These are phyloP conservation scores for Anastrepha obliqua DNA, from an alignment of 1,140 invertebrate species.

Conservation along the genomic window DNA sequence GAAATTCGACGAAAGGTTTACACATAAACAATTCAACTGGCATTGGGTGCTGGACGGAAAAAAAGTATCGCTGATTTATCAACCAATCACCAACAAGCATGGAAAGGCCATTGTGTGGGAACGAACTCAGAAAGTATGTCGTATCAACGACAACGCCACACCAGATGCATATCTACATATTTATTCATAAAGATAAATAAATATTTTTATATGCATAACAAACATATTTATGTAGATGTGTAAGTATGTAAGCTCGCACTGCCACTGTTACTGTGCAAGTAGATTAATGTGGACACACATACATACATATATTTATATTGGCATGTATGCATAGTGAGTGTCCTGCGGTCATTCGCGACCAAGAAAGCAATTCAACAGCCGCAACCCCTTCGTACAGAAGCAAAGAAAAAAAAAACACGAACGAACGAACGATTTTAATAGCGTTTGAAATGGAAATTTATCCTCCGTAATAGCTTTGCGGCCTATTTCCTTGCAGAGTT, in stretches of 20 bases:
- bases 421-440: not conserved
- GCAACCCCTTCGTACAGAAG: not conserved
- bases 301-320: not conserved
- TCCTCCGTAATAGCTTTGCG: slow-evolving; percentile 4
- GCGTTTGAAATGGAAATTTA: slow-evolving; percentile 48
- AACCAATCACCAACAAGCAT: slow-evolving; percentile 14
- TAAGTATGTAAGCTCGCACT: not conserved
- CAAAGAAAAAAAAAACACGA: not conserved
- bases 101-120: slow-evolving; percentile 19
- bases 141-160: not conserved
- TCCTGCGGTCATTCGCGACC: slow-evolving; percentile 6
- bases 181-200: slow-evolving; percentile 35
- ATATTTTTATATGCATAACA: not conserved
- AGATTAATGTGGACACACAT: not conserved
- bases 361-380: not conserved
- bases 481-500: slow-evolving; percentile 13
- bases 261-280: not conserved
- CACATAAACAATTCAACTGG: slow-evolving; percentile 31
- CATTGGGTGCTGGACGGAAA: not conserved
- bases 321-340: not conserved
- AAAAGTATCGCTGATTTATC: slow-evolving; percentile 23
- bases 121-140: slow-evolving; percentile 6
- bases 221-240: not conserved
- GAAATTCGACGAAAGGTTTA: slow-evolving; percentile 30
- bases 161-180: not conserved